Percentiles rank a stretch among this genome's conserved stretches.
These are phyloP conservation scores for Euproctis similis DNA, from an alignment of 2,888 invertebrate species.

Conservation along the genomic window DNA sequence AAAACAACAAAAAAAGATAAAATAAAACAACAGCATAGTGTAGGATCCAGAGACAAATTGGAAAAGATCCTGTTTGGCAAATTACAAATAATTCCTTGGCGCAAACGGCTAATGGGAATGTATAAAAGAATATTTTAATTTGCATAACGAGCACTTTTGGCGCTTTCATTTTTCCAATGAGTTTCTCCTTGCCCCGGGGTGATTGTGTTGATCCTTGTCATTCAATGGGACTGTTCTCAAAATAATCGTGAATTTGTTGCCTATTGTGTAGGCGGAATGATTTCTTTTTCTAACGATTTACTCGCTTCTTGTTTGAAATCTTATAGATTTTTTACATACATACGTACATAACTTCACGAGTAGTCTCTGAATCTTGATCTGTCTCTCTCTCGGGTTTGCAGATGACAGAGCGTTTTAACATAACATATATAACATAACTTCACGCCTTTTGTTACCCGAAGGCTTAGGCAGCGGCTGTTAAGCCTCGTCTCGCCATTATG, in stretches of 20 bases:
- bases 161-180: slow-evolving; percentile 46
- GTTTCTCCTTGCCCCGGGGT: slow-evolving; percentile 6
- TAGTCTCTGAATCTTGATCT: no score
- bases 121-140: slow-evolving; percentile 62
- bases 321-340: no score
- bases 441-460: no score
- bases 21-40: slow-evolving; percentile 25
- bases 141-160: slow-evolving; percentile 56
- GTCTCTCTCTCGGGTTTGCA: no score
- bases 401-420: no score
- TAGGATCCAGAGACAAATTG: slow-evolving; percentile 47
- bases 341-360: no score
- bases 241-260: slow-evolving; percentile 38
- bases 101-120: slow-evolving; percentile 47
- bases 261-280: slow-evolving; percentile 20
- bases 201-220: slow-evolving; percentile 25
- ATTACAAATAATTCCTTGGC: slow-evolving; percentile 55
- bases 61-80: slow-evolving; percentile 49
- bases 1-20: neutral
- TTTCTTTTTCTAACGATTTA: no score
- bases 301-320: no score
- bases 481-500: no score
- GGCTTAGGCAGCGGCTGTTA: no score
- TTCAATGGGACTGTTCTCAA: slow-evolving; percentile 33
- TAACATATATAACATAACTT: no score